Conservation (phyloP, 2,797 vertebrate genomes). For the Parambassis ranga region DNA sequence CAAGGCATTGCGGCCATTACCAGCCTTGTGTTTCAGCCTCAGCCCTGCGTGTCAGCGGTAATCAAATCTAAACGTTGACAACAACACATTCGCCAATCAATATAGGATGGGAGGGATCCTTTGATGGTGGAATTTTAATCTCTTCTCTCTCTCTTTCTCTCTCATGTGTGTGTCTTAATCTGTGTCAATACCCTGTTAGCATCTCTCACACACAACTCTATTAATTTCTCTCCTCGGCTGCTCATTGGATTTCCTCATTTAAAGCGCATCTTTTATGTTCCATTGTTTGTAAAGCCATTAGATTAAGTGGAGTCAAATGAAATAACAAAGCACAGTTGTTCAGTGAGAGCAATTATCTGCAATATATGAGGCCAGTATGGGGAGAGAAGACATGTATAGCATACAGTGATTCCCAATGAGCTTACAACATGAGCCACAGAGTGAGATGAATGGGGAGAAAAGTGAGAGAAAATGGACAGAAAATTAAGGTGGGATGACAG, state of each 20-base stretch:
- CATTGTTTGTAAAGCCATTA: constrained; percentile 57
- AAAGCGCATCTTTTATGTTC: constrained; percentile 55
- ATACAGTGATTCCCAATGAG: constrained; percentile 6
- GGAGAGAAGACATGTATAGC: not conserved
- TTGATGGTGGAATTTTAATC: constrained; percentile 76
- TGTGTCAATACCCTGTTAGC: constrained; percentile 68
- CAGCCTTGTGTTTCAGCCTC: constrained; percentile 76
- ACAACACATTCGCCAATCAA: constrained; percentile 80
- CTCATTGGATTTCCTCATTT: constrained; percentile 57
- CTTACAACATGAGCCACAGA: constrained; percentile 3
- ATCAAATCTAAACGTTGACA: constrained; percentile 85
- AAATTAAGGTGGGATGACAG: constrained; percentile 1
- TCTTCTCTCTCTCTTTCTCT: constrained; percentile 49
- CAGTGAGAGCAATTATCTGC: not conserved
- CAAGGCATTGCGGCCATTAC: constrained; percentile 67
- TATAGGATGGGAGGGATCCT: constrained; percentile 67
- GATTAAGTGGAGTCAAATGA: constrained; percentile 70
- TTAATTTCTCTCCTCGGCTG: constrained; percentile 44
- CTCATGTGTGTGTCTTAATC: constrained; percentile 58
- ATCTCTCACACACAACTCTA: constrained; percentile 46
- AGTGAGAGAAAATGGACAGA: not conserved
- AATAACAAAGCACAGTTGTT: constrained; percentile 47
- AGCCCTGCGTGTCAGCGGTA: constrained; percentile 79
- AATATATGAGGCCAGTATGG: not conserved
- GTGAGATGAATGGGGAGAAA: not conserved